phyloP scores from a whole-genome alignment of 2,113 vertebrate genomes.

The Gnathonemus longibarbis region DNA sequence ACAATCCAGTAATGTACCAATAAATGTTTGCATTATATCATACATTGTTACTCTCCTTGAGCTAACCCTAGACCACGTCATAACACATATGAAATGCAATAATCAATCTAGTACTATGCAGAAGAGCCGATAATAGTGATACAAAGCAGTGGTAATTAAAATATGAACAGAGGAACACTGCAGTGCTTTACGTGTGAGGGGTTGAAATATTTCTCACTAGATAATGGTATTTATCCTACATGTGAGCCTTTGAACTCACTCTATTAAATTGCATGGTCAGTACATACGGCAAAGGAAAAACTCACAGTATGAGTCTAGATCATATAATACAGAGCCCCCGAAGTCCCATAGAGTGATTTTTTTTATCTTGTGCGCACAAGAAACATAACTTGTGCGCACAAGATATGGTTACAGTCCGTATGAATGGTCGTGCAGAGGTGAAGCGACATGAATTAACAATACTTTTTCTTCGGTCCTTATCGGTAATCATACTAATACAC shows the following conservation, averaged over 20 bases:
- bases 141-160: background rate
- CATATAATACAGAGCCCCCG: background rate
- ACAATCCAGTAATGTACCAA: background rate
- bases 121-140: background rate
- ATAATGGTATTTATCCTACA: slow-evolving; percentile 3
- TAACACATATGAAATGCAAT: too few relatives aligned
- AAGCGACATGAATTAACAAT: too few relatives aligned
- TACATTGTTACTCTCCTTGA: background rate
- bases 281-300: background rate
- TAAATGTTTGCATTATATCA: background rate
- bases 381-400: too few relatives aligned
- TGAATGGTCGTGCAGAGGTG: too few relatives aligned
- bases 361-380: too few relatives aligned
- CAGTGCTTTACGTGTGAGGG: background rate
- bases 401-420: too few relatives aligned
- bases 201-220: background rate
- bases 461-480: too few relatives aligned
- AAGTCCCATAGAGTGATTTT: too few relatives aligned
- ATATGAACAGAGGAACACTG: background rate
- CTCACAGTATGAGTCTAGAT: background rate
- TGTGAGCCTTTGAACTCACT: background rate
- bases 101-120: background rate
- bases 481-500: too few relatives aligned
- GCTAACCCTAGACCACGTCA: background rate
- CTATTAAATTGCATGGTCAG: background rate